Conservation (phyloP, 2,113 vertebrate genomes). For the Nerophis ophidion region DNA sequence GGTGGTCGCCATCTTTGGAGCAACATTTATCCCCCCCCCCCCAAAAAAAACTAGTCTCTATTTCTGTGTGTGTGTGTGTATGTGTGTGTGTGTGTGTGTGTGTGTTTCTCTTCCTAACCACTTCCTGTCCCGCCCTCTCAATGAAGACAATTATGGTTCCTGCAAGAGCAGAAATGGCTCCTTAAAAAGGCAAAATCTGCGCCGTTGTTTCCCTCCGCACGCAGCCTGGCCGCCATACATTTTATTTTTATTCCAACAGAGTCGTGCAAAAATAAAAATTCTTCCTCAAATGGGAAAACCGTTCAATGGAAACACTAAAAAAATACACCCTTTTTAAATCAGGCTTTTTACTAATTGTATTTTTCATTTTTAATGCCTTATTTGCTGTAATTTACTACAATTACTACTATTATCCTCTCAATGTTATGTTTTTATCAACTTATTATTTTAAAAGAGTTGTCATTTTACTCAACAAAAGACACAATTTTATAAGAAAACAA, state of each 20-base stretch:
- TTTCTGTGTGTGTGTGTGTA: background rate
- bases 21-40: background rate
- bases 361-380: too few species aligned
- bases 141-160: slow-evolving; percentile 67
- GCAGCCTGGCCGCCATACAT: slow-evolving; percentile 21
- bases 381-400: too few species aligned
- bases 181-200: slow-evolving; percentile 62
- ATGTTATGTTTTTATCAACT: too few species aligned
- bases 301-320: too few species aligned
- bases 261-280: too few species aligned
- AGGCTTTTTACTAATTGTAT: too few species aligned
- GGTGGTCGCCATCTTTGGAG: slow-evolving; percentile 18
- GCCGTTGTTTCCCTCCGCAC: slow-evolving; percentile 46
- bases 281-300: too few species aligned
- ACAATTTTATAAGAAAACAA: too few species aligned
- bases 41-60: background rate
- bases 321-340: too few species aligned
- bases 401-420: too few species aligned
- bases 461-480: too few species aligned
- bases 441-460: too few species aligned
- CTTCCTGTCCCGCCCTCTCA: slow-evolving; percentile 69
- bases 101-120: slow-evolving; percentile 55
- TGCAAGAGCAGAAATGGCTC: slow-evolving; percentile 52
- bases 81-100: slow-evolving; percentile 3
- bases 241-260: background rate